Evolutionary conservation across 2,113 vertebrate genomes (phyloP), one percentile per base, ranked within the genome.

Genomic region (Psettodes erumei): DNA sequence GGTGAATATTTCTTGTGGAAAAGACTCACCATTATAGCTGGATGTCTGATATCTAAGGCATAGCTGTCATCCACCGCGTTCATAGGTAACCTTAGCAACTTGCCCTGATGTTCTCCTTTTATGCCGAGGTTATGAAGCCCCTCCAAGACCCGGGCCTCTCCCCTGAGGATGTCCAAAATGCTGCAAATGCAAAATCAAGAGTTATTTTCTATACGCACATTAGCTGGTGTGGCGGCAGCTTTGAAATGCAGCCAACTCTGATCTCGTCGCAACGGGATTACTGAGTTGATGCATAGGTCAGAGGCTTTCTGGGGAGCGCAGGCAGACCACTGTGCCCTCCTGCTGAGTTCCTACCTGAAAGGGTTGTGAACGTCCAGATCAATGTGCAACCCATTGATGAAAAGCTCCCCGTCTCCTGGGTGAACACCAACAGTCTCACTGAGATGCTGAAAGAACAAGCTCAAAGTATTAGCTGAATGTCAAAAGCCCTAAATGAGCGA

Each of bases 361-460:
- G 96, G 91, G 88, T 98, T 96, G 69, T 95, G 95, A 91, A 91
- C 59, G 82, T 96, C 94, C 78, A 96, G 79, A 80, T 99, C 96
- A 86, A 99, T 91, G 79, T 61, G 95, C 85, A 98, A 90, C 19
- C 98, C 98, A 32, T 99, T 99, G 87, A 99, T 93, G 92, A 96
- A 97, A 1, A 99, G 94, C 81, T 84, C 92, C 64, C 95, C 90
- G 60, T 97, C 96, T 77, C 98, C 98, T 8, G 97, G 95, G 10
- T 96, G 94, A 90, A 98, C 91, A 83, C 95, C 96, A 77, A 96
- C 89, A 40, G 84, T 93, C 66, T 96, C 93, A 43, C 77, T 89
- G 42, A 99, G 93, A 85, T 91, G 89, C 98, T 99, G 74, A 76
- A 91, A 95, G 90, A 53, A 79, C 45, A 90, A 76, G 47, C 27